Evolutionary conservation across 2,888 invertebrate genomes (phyloP).

Genomic region (Athalia circularis): DNA sequence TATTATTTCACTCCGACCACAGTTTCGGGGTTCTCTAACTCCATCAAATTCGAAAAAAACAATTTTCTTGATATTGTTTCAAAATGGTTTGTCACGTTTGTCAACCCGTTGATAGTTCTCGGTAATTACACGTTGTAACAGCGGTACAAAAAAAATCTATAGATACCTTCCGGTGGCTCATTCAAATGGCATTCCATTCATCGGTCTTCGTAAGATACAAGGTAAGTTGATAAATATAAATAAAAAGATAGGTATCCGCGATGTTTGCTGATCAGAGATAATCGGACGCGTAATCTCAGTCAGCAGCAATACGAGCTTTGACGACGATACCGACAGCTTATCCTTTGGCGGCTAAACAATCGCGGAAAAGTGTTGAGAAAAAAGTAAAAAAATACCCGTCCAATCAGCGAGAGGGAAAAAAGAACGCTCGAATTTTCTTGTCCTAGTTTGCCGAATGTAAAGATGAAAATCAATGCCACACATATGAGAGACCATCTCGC

Average conservation of each 20-base stretch:
- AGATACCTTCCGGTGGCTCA: not conserved
- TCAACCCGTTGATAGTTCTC: not conserved
- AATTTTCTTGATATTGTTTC: too few species aligned
- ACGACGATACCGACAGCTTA: not conserved
- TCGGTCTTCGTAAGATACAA: not conserved
- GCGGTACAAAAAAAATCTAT: not conserved
- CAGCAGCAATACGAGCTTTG: not conserved
- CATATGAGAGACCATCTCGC: not conserved
- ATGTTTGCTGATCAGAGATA: slow-evolving; percentile 32
- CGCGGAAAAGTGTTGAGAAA: not conserved
- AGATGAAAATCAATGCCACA: not conserved
- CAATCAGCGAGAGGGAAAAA: not conserved
- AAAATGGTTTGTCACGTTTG: not conserved
- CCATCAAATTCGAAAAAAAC: too few species aligned
- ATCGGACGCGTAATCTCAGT: slow-evolving; percentile 15
- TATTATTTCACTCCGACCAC: too few species aligned
- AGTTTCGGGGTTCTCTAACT: too few species aligned
- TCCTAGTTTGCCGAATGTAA: not conserved
- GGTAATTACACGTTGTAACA: not conserved
- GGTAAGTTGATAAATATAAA: not conserved
- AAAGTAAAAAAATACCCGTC: not conserved
- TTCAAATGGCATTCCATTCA: not conserved
- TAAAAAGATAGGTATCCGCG: not conserved
- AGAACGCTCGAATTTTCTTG: not conserved
- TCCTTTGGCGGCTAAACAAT: slow-evolving; percentile 35